A percentile compares a stretch with the other conserved stretches of the same genome.
These are phyloP conservation scores for Semicossyphus pulcher DNA, from an alignment of 2,113 vertebrate species.

Conservation along the genomic window DNA sequence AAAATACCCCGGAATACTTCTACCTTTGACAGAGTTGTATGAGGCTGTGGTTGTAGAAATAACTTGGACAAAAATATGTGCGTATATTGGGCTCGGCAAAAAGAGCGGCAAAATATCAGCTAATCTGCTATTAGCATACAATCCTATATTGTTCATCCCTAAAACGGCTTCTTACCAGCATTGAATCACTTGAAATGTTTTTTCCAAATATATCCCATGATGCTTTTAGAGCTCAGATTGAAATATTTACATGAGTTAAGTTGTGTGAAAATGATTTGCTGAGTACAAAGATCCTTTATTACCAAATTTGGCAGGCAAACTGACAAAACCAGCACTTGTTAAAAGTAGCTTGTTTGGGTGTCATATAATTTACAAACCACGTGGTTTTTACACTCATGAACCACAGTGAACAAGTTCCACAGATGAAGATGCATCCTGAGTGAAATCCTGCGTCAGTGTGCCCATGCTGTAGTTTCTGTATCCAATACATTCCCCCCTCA, in stretches of 20 bases:
- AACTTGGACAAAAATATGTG: too few relatives aligned
- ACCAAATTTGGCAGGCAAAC: slow-evolving; percentile 54
- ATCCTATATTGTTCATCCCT: too few relatives aligned
- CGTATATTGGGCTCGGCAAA: too few relatives aligned
- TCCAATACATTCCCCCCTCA: background rate
- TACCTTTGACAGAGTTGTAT: too few relatives aligned
- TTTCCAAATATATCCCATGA: background rate
- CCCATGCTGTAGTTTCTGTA: background rate
- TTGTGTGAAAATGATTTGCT: slow-evolving; percentile 8
- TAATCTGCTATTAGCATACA: too few relatives aligned
- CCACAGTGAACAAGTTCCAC: slow-evolving; percentile 13
- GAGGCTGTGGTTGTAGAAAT: too few relatives aligned
- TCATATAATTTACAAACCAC: slow-evolving; percentile 48
- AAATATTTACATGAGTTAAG: slow-evolving; percentile 6
- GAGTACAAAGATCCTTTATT: slow-evolving; percentile 78
- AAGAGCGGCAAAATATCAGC: too few relatives aligned
- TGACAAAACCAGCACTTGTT: slow-evolving; percentile 47
- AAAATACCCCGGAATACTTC: too few relatives aligned
- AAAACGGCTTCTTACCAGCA: too few relatives aligned
- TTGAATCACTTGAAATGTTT: too few relatives aligned
- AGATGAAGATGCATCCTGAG: slow-evolving; percentile 1
- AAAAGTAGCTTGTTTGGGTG: slow-evolving; percentile 20
- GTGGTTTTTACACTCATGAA: slow-evolving; percentile 38
- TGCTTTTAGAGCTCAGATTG: background rate
- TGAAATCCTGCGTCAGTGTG: slow-evolving; percentile 22